Evolutionary conservation across 2,113 vertebrate genomes (phyloP).

Genomic region (Oplegnathus fasciatus): DNA sequence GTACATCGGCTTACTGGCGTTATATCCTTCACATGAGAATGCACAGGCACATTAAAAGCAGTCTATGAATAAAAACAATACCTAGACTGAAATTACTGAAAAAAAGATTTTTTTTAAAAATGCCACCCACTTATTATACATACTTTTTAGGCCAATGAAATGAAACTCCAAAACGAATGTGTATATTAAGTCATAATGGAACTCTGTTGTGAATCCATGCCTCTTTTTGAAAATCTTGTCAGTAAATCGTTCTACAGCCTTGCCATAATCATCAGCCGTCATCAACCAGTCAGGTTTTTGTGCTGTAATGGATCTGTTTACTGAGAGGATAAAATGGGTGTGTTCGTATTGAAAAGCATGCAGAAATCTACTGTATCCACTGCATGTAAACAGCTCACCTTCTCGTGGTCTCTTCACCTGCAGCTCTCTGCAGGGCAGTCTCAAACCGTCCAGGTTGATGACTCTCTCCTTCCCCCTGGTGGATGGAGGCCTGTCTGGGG

Average conservation of each 20-base stretch:
- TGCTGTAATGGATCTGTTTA: no score
- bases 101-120: no score
- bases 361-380: background rate
- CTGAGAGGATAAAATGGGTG: no score
- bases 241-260: background rate
- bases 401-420: slow-evolving; percentile 87
- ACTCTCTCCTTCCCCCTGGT: slow-evolving; percentile 87
- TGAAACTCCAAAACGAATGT: no score
- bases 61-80: background rate
- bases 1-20: no score
- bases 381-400: slow-evolving; percentile 77
- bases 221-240: background rate
- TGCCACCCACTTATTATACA: no score
- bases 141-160: no score
- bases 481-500: slow-evolving; percentile 74
- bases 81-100: no score
- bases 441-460: slow-evolving; percentile 80
- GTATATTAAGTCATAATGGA: no score
- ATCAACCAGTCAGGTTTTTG: background rate
- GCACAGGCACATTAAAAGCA: background rate
- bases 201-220: no score
- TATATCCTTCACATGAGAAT: background rate
- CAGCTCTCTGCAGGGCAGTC: slow-evolving; percentile 83
- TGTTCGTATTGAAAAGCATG: background rate
- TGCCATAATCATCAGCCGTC: background rate